A percentile compares a stretch with the other conserved stretches of the same genome.
These are phyloP conservation scores for Cryptoblepharus egeriae DNA, from an alignment of 2,797 vertebrate genomes.

Conservation along the genomic window DNA sequence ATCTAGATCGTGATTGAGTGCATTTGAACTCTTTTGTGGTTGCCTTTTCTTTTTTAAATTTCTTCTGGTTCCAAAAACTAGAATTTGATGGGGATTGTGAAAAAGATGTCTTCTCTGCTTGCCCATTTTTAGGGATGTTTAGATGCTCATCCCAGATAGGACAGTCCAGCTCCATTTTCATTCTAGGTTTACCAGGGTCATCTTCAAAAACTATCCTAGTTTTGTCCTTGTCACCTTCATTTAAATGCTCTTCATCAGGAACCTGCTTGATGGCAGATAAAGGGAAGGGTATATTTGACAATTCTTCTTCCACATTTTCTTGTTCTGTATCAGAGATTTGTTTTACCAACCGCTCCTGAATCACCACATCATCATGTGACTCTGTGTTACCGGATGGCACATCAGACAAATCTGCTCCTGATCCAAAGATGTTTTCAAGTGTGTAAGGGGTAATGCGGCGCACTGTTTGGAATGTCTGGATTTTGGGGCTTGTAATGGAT, in stretches of 20 bases:
- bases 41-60: conserved; percentile 65
- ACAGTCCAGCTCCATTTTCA: conserved; percentile 64
- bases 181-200: conserved; percentile 59
- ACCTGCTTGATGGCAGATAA: conserved; percentile 29
- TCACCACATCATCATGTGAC: background rate
- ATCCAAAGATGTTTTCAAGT: conserved; percentile 50
- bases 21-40: conserved; percentile 53
- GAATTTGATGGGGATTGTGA: conserved; percentile 76
- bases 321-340: conserved; percentile 62
- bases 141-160: conserved; percentile 53
- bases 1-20: conserved; percentile 66
- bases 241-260: conserved; percentile 39
- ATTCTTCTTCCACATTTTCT: conserved; percentile 46
- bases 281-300: conserved; percentile 37
- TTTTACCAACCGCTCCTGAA: conserved; percentile 63
- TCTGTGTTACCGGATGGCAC: conserved; percentile 37
- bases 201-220: conserved; percentile 70
- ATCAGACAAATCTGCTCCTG: conserved; percentile 51
- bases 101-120: conserved; percentile 60
- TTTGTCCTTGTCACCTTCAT: conserved; percentile 17
- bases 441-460: conserved; percentile 78
- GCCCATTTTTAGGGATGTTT: conserved; percentile 47
- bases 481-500: conserved; percentile 73
- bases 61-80: conserved; percentile 72
- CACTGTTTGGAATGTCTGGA: conserved; percentile 70